Evolutionary conservation across 2,888 invertebrate genomes (phyloP).

Genomic region (Anthoptus insignis): DNA sequence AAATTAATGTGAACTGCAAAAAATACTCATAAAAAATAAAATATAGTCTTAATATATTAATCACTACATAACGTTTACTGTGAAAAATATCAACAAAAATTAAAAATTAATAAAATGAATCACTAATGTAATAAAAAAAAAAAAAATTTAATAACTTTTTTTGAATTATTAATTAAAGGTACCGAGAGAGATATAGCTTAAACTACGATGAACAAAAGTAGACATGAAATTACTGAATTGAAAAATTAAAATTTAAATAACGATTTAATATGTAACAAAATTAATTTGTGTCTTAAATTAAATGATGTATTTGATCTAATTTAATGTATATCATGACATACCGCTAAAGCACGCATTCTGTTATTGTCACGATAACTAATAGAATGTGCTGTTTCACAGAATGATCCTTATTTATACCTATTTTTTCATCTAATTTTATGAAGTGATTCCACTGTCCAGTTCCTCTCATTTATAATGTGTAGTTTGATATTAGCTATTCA

Average conservation of each 20-base stretch:
- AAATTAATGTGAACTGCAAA: too few species aligned
- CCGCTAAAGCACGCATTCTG: slow-evolving; percentile 77
- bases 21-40: too few species aligned
- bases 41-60: too few species aligned
- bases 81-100: too few species aligned
- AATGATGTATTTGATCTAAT: slow-evolving; percentile 10
- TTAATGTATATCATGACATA: slow-evolving; percentile 59
- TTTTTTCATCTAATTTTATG: slow-evolving; percentile 75
- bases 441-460: slow-evolving; percentile 65
- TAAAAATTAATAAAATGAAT: too few species aligned
- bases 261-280: background rate
- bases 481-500: slow-evolving; percentile 67
- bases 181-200: too few species aligned
- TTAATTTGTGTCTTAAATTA: slow-evolving; percentile 15
- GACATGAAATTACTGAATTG: too few species aligned
- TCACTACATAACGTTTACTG: too few species aligned
- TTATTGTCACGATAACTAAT: slow-evolving; percentile 68
- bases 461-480: slow-evolving; percentile 74
- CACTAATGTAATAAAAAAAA: too few species aligned
- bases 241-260: too few species aligned
- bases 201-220: too few species aligned
- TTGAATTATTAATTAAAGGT: too few species aligned
- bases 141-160: background rate
- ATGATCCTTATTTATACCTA: slow-evolving; percentile 80
- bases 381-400: slow-evolving; percentile 73